A percentile compares a stretch with the other conserved stretches of the same genome.
Evolutionary conservation across 2,113 vertebrate genomes (phyloP).

Genomic region (Garra rufa): DNA sequence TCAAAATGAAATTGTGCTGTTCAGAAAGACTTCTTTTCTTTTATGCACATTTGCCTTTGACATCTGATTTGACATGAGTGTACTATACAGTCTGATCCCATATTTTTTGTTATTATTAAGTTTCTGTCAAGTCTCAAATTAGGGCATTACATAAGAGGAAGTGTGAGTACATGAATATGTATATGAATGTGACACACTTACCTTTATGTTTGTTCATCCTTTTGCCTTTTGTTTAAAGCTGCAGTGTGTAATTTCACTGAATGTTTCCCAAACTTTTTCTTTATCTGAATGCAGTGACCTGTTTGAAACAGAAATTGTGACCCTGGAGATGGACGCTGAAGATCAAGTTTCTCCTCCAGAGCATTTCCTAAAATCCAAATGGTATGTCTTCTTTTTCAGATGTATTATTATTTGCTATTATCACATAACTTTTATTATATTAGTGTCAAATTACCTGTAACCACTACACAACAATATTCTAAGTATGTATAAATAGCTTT

Average conservation of each 20-base stretch:
- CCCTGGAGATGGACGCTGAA: neutral
- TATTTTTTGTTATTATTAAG: neutral
- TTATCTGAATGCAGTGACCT: neutral
- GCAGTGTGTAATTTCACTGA: neutral
- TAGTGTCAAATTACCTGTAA: neutral
- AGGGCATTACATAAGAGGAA: neutral
- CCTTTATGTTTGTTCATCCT: neutral
- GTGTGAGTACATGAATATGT: neutral
- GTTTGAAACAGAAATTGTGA: neutral
- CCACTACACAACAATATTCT: neutral
- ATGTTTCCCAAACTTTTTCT: too few relatives aligned
- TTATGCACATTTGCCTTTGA: constrained; percentile 11
- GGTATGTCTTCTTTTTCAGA: neutral
- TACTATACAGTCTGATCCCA: neutral
- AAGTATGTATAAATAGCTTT: neutral
- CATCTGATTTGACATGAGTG: neutral
- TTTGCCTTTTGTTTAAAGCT: neutral
- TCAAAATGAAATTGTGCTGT: neutral
- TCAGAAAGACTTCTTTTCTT: neutral
- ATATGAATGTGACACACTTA: neutral
- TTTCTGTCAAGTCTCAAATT: neutral
- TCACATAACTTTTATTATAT: neutral
- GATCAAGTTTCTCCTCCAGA: neutral
- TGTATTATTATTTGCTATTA: neutral
- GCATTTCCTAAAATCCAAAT: neutral